phyloP scores from a whole-genome alignment of 2,113 vertebrate genomes.

The Ginglymostoma cirratum region DNA sequence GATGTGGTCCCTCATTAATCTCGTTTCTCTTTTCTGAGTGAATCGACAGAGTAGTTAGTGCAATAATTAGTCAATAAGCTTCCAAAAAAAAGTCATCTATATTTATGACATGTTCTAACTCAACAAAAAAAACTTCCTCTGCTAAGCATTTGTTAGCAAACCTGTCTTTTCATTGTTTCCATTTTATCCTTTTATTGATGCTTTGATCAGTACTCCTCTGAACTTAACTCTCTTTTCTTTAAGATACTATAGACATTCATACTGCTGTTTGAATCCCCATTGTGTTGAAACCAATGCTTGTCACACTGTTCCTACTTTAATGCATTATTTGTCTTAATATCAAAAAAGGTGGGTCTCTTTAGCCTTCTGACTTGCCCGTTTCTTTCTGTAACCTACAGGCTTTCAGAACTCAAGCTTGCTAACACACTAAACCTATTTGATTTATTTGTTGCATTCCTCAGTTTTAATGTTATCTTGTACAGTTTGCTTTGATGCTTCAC shows the following conservation, averaged over 20 bases:
- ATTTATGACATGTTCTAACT: neutral
- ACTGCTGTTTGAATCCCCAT: neutral
- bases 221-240: neutral
- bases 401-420: neutral
- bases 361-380: neutral
- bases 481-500: neutral
- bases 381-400: neutral
- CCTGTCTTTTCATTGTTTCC: neutral
- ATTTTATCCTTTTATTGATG: neutral
- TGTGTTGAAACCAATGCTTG: neutral
- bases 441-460: neutral
- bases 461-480: neutral
- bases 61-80: neutral
- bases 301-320: neutral
- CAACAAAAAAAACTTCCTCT: neutral
- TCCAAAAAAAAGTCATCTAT: neutral
- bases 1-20: neutral
- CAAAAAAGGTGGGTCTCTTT: neutral
- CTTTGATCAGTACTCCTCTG: neutral
- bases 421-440: neutral
- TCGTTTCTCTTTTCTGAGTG: neutral
- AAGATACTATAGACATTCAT: neutral
- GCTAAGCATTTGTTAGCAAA: neutral
- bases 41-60: neutral
- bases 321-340: neutral